Conservation (phyloP, 2,888 invertebrate species). For the Tiliacea citrago region DNA sequence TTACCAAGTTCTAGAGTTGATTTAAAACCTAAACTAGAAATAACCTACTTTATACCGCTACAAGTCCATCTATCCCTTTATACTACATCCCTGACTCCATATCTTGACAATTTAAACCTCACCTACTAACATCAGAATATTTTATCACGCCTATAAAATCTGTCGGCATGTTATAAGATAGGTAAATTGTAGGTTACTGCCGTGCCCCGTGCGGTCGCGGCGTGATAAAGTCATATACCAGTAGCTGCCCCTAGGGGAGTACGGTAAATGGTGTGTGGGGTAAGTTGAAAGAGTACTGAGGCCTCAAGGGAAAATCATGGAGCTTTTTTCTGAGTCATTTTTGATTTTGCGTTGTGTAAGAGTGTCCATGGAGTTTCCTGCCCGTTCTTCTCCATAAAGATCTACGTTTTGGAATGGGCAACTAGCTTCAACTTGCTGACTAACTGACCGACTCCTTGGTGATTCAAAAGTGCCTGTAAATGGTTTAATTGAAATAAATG, state of each 20-base stretch:
- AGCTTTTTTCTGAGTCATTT: no score
- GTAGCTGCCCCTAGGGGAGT: slow-evolving; percentile 46
- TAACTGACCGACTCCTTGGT: no score
- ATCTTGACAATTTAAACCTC: slow-evolving; percentile 34
- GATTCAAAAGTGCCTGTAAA: not conserved
- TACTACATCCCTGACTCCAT: slow-evolving; percentile 17
- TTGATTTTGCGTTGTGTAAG: no score
- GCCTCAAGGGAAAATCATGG: not conserved
- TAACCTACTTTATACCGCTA: not conserved
- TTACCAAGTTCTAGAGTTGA: no score
- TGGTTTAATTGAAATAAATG: not conserved
- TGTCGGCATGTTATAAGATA: slow-evolving; percentile 58
- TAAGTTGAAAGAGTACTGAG: slow-evolving; percentile 19
- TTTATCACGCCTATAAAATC: slow-evolving; percentile 54
- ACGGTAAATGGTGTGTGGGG: slow-evolving; percentile 46
- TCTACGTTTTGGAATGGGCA: no score
- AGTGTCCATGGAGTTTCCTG: no score
- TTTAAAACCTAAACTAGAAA: not conserved
- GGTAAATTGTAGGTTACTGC: slow-evolving; percentile 57
- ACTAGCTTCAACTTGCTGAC: no score
- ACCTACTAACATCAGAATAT: slow-evolving; percentile 44
- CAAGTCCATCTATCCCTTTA: slow-evolving; percentile 4
- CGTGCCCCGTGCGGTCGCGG: slow-evolving; percentile 11
- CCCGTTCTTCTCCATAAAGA: no score
- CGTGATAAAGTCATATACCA: slow-evolving; percentile 58